Base-by-base conservation (phyloP, 2,797 vertebrate genomes). In the Anas bahamensis region DNA sequence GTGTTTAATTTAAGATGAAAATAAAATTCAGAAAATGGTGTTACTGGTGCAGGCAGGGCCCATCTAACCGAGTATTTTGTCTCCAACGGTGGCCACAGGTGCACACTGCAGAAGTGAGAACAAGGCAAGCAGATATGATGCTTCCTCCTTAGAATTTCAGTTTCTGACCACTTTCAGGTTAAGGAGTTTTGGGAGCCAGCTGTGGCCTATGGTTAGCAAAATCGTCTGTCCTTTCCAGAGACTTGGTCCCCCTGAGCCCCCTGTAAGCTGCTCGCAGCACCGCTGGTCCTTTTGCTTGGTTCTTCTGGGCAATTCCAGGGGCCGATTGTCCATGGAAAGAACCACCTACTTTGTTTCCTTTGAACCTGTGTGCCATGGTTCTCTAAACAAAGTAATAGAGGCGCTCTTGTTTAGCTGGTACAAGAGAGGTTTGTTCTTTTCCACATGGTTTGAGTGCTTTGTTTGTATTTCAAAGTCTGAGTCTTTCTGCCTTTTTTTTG, bases 381-480 rank as follows among this genome's bases (percentile, higher is more conserved):
- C 50, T 81, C 82, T 15, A 12, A 41, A 80, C 35, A 56, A 48
- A 87, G 46, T 64, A 52, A 95, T n/a, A 90, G n/a, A 95, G 63
- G n/a, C 66, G 69, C 76, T 56, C 59, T 95, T 95, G 95, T 96
- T 83, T 10, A 17, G 61, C 46, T 78, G 79, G 24, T 66, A 95
- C 90, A 95, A 92, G 84, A 56, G 87, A 78, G 84, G 68, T 78
- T 91, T 93, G 85, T 94, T 96, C 89, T 72, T 88, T 70, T 63
- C 88, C 68, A 37, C 46, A 35, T 72, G 4, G 8, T 79, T 81
- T 83, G 82, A 87, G 76, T 1, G 37, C 79, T 90, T 87, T 94
- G 72, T 94, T 95, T 92, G 70, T 76, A 3, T 94, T 92, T 79
- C 33, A 16, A 17, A 81, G 61, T 61, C 72, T 78, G 83, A 57